These are phyloP conservation scores for Mustelus asterias DNA, from an alignment of 2,113 vertebrate genomes.

Conservation along the genomic window DNA sequence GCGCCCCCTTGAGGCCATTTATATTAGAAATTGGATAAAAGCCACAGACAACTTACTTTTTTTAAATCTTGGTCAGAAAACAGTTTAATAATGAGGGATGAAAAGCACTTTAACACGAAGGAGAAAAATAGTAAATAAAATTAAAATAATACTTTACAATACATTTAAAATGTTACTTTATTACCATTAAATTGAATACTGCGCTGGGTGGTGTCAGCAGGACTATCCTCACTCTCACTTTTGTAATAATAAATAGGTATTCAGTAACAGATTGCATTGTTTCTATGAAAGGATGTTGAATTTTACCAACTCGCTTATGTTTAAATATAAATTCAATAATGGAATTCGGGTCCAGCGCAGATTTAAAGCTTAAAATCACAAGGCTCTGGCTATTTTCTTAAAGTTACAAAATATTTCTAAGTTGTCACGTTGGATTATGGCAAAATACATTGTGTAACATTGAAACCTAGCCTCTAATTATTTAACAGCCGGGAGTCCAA, in stretches of 20 bases:
- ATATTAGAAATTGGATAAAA: background rate
- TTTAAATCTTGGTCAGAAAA: too few relatives aligned
- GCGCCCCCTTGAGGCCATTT: background rate
- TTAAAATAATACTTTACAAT: background rate
- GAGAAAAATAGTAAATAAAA: background rate
- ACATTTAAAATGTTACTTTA: background rate
- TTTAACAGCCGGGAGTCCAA: conserved; percentile 30
- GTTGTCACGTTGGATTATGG: background rate
- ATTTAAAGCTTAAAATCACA: background rate
- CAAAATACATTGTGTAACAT: background rate
- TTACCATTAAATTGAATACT: background rate
- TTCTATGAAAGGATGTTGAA: background rate
- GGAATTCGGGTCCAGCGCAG: background rate
- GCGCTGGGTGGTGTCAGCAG: background rate
- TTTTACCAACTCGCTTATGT: background rate
- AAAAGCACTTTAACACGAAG: background rate
- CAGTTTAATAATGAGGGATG: background rate
- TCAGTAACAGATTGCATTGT: background rate
- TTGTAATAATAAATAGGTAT: background rate
- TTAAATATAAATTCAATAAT: background rate
- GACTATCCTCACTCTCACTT: too few relatives aligned
- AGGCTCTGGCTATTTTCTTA: background rate
- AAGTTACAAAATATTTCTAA: conserved; percentile 2
- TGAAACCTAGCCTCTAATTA: background rate
- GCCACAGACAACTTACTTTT: background rate